A percentile compares a stretch with the other conserved stretches of the same genome.
Evolutionary conservation across 1,140 invertebrate species (phyloP).

Genomic region (Akabosia matsudoensis): DNA sequence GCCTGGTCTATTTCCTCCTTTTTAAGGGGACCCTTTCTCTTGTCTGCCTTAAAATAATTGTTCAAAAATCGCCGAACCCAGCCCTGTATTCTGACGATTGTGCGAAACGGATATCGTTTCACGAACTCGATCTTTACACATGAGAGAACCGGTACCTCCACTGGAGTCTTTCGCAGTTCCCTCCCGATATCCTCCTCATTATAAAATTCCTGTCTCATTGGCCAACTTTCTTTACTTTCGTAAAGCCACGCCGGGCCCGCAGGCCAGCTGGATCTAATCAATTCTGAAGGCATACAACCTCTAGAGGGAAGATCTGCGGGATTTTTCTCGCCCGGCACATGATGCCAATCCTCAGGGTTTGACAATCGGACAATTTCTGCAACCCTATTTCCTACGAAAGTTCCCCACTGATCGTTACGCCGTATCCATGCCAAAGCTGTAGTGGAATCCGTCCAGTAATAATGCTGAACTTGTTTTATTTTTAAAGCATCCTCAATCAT

Average conservation of each 20-base stretch:
- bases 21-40: background rate
- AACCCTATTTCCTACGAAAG: slow-evolving; percentile 41
- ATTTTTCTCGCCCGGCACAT: background rate
- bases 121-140: background rate
- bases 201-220: background rate
- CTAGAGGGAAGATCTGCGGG: slow-evolving; percentile 7
- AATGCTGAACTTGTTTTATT: background rate
- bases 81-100: background rate
- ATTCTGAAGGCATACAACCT: background rate
- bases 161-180: background rate
- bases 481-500: background rate
- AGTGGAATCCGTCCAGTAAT: slow-evolving; percentile 48
- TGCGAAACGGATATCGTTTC: background rate
- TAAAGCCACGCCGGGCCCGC: background rate
- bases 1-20: background rate
- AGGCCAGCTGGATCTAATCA: background rate
- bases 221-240: background rate
- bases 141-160: background rate
- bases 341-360: background rate
- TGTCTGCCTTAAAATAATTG: background rate
- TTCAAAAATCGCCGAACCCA: background rate
- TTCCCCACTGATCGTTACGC: slow-evolving; percentile 36
- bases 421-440: slow-evolving; percentile 48
- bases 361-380: slow-evolving; percentile 33
- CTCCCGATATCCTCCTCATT: background rate